Conservation (phyloP, 2,888 invertebrate species). For the Pediacus dermestoides region DNA sequence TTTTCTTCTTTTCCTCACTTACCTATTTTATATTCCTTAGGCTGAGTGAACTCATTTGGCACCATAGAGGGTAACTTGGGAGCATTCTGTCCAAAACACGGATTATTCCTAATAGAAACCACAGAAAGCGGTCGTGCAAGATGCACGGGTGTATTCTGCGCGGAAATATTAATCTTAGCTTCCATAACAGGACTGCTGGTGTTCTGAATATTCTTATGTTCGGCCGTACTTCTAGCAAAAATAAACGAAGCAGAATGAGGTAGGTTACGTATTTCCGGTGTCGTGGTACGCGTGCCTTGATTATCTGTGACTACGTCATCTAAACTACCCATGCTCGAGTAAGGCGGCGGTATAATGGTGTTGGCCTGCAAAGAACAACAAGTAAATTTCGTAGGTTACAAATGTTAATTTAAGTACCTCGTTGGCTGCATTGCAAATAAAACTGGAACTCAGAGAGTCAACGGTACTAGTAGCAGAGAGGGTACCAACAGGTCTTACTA, state of each 20-base stretch:
- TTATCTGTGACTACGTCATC: constrained; percentile 56
- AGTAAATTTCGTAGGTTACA: constrained; percentile 7
- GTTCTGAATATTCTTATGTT: not conserved
- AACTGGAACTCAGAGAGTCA: constrained; percentile 83
- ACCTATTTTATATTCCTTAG: not conserved
- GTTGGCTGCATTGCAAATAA: constrained; percentile 79
- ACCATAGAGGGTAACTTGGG: not conserved
- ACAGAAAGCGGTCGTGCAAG: constrained; percentile 19
- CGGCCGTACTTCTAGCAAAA: constrained; percentile 14
- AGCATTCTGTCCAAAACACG: constrained; percentile 35
- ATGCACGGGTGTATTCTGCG: not conserved
- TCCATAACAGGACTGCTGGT: not conserved
- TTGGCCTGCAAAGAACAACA: constrained; percentile 64
- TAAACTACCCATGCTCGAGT: constrained; percentile 72
- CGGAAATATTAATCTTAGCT: not conserved
- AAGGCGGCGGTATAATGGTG: constrained; percentile 78
- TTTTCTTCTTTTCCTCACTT: no score
- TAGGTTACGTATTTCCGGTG: constrained; percentile 29
- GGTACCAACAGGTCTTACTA: constrained; percentile 61
- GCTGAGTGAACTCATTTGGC: constrained; percentile 3
- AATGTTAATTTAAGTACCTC: constrained; percentile 55
- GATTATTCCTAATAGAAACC: constrained; percentile 39
- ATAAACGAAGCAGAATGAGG: constrained; percentile 38
- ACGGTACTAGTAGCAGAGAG: constrained; percentile 81
- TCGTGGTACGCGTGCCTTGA: constrained; percentile 24